These are phyloP conservation scores for Danio rerio DNA, from an alignment of 2,113 vertebrate species.

Conservation along the genomic window GRCz12tu NC_133197.1:17357501-17358000, in stretches of 20 bases:
- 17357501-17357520: no score
- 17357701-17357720: no score
- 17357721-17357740: no score
- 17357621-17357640: no score
- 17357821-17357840: conserved; percentile 51
- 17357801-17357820: conserved; percentile 73
- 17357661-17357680: no score
- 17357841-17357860: conserved; percentile 2
- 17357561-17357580: no score
- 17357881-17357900: neutral
- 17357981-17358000: conserved; percentile 7
- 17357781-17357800: conserved; percentile 81
- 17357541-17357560: no score
- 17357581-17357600: no score
- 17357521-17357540: no score
- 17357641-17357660: no score
- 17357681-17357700: no score
- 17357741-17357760: conserved; percentile 67
- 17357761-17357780: conserved; percentile 67
- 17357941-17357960: conserved; percentile 60
- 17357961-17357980: conserved; percentile 64
- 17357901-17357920: conserved; percentile 66
- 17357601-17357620: no score
- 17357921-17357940: conserved; percentile 63
- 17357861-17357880: conserved; percentile 8